Conservation (phyloP, 2,797 vertebrate species). For the Avahi laniger region DNA sequence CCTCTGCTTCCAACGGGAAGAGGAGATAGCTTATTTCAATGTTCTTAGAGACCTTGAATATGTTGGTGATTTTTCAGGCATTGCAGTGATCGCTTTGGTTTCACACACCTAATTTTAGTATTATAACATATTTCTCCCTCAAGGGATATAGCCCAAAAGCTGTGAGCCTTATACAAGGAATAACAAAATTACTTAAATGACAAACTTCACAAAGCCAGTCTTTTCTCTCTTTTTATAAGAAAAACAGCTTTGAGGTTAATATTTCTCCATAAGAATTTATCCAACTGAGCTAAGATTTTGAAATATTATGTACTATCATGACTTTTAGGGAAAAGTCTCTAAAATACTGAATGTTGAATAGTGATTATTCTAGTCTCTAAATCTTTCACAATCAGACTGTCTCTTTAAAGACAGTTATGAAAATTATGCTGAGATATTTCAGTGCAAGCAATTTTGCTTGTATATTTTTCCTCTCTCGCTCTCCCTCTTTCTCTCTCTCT, state of each 20-base stretch:
- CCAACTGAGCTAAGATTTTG: background rate
- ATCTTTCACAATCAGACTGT: background rate
- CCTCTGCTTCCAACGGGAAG: background rate
- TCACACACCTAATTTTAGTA: background rate
- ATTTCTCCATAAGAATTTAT: background rate
- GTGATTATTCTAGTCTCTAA: background rate
- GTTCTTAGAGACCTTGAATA: background rate
- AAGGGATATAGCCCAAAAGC: background rate
- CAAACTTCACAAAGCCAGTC: background rate
- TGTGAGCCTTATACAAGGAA: background rate
- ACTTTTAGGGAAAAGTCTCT: background rate
- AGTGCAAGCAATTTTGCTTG: background rate
- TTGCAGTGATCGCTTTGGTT: background rate
- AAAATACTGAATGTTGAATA: background rate
- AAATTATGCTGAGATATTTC: background rate
- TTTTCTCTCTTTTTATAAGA: background rate
- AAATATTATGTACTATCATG: background rate
- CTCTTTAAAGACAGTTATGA: slow-evolving; percentile 16
- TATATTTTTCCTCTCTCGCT: background rate
- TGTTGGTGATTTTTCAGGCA: background rate
- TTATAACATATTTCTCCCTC: background rate
- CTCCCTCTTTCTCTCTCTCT: background rate
- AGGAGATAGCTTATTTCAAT: background rate
- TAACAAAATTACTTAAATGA: background rate
- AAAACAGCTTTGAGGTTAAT: background rate